Evolutionary conservation across 2,797 vertebrate species (phyloP).

Genomic region (Borostomias antarcticus): DNA sequence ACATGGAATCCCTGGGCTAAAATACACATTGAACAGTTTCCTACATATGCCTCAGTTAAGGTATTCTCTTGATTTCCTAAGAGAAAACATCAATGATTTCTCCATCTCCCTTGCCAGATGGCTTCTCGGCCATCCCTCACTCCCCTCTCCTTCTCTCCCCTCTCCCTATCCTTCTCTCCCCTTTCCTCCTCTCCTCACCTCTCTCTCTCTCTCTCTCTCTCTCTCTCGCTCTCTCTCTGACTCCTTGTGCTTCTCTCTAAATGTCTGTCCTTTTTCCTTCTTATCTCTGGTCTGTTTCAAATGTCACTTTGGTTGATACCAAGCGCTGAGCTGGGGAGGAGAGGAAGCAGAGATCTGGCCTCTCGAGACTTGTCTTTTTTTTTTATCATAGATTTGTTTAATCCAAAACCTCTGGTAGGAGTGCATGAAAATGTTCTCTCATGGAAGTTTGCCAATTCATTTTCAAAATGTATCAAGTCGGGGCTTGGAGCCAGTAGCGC

Average conservation of each 20-base stretch:
- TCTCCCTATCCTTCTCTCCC: not conserved
- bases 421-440: conserved; percentile 55
- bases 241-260: conserved; percentile 4
- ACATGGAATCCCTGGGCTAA: conserved; percentile 25
- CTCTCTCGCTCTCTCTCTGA: too few species aligned
- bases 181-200: not conserved
- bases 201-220: not conserved
- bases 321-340: conserved; percentile 50
- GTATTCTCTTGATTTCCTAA: conserved; percentile 59
- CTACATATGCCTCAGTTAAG: conserved; percentile 23
- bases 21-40: too few species aligned
- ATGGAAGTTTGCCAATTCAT: conserved; percentile 61
- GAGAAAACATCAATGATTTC: conserved; percentile 50
- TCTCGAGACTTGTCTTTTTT: conserved; percentile 51
- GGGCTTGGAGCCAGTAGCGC: conserved; percentile 40
- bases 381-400: conserved; percentile 73
- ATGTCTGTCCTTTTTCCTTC: conserved; percentile 22
- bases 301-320: conserved; percentile 76
- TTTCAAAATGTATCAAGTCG: conserved; percentile 51
- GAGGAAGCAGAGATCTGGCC: conserved; percentile 61
- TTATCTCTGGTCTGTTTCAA: conserved; percentile 74
- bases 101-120: conserved; percentile 55
- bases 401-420: conserved; percentile 63
- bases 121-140: conserved; percentile 51
- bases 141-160: not conserved